Conservation (phyloP, 2,888 invertebrate species). For the Ectemnius cavifrons region DNA sequence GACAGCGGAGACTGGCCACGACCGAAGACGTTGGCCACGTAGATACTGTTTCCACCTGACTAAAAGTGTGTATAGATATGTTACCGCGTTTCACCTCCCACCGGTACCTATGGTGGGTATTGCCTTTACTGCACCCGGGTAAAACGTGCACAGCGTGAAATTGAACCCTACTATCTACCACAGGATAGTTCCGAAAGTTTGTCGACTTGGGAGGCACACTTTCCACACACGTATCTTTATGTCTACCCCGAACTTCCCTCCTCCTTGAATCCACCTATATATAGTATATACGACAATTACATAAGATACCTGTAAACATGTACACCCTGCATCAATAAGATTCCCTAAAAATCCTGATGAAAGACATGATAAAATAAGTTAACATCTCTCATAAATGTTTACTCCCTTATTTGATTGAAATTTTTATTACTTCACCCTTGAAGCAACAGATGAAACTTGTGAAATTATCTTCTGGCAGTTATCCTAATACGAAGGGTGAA, state of each 20-base stretch:
- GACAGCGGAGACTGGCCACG: background rate
- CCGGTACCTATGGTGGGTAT: constrained; percentile 24
- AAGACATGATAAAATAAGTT: no score
- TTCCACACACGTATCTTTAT: background rate
- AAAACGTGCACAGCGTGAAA: background rate
- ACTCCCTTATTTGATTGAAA: no score
- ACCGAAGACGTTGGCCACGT: constrained; percentile 15
- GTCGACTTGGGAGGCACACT: background rate
- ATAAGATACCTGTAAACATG: no score
- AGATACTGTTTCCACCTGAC: constrained; percentile 57
- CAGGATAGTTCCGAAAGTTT: background rate
- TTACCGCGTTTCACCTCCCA: constrained; percentile 55
- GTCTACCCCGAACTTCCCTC: background rate
- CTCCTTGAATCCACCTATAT: no score
- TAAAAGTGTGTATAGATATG: constrained; percentile 65
- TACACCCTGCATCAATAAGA: no score
- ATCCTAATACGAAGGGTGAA: background rate
- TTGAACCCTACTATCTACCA: background rate
- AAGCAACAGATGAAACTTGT: no score
- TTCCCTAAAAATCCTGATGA: no score
- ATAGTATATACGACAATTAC: no score
- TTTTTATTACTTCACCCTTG: no score
- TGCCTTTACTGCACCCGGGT: background rate
- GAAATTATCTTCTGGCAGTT: background rate
- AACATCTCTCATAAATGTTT: no score